Base-by-base conservation (phyloP, 2,797 vertebrate species). In the Chaetophractus vellerosus region DNA sequence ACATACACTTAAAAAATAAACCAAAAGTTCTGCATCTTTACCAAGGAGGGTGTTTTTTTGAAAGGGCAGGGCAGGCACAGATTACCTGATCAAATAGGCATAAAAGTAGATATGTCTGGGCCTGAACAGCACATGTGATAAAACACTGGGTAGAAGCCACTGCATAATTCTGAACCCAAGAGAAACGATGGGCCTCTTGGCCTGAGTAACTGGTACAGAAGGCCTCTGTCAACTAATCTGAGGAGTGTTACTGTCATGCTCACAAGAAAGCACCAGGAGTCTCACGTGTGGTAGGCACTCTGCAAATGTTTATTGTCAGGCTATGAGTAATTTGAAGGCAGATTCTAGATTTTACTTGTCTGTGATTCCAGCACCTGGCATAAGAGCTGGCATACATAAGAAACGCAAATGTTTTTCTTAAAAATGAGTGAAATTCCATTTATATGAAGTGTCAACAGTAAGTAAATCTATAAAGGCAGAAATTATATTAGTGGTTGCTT, bases 11-110 rank as follows among this genome's bases (percentile, higher is more conserved):
- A 66, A 36, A 92, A 94, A 91, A 71, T 19, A 83, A 36, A 2
- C 63, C 10, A 41, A 15, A 88, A 18, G n/a, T 81, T 81, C 81
- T 83, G 71, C 68, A 28, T 88, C 66, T 33, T 91, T 95, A 71
- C 89, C 79, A 83, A 80, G 12, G 19, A 64, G 18, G 6, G 4
- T 57, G 0, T 71, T 80, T 82, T 82, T 82, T 74, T 90, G 75
- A 45, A 87, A 84, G 57, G 31, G 2, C 33, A n/a, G 38, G 45
- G 61, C 19, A 61, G 41, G 45, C 45, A 19, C 19, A 59, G 10
- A 36, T 9, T 9, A 31, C 50, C 79, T 59, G 36, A 41, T 80
- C 28, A 50, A 68, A 26, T 55, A 55, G 66, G 23, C 63, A 16
- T 31, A 33, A 82, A 64, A 19, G 11, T 57, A 19, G n/a, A 45